A percentile compares a stretch with the other conserved stretches of the same genome.
Conservation (phyloP, 2,888 invertebrate genomes). For the Sipunculus nudus region DNA sequence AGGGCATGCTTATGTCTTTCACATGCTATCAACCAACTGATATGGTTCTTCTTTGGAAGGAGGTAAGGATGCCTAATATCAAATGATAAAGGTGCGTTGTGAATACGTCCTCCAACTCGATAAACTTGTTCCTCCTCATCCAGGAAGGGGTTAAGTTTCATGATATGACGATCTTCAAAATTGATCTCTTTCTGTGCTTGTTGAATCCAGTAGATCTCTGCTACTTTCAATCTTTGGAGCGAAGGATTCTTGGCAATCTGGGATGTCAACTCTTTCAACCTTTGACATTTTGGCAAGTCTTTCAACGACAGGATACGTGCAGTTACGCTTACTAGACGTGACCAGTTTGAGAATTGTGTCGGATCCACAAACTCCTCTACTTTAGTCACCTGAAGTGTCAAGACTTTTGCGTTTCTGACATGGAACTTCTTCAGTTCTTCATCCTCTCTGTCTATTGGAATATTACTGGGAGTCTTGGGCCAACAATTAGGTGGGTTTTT, state of each 20-base stretch:
- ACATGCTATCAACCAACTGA: neutral
- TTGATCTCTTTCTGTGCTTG: constrained; percentile 8
- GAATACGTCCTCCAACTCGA: constrained; percentile 1
- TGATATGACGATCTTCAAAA: neutral
- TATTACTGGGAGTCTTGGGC: neutral
- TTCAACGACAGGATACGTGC: constrained; percentile 1
- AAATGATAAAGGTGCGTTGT: neutral
- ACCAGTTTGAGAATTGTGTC: constrained; percentile 4
- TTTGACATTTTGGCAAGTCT: constrained; percentile 4
- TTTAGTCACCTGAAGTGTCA: neutral
- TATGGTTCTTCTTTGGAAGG: constrained; percentile 2
- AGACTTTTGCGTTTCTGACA: constrained; percentile 4
- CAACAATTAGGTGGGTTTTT: neutral
- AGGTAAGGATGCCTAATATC: constrained; percentile 11
- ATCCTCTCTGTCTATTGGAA: constrained; percentile 1
- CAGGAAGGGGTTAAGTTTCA: constrained; percentile 9
- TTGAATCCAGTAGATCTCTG: constrained; percentile 1
- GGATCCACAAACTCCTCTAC: neutral
- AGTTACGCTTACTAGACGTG: constrained; percentile 2
- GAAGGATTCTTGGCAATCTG: neutral
- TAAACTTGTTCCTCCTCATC: constrained; percentile 11
- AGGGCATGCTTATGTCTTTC: constrained; percentile 2
- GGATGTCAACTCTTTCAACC: neutral
- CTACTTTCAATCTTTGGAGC: neutral
- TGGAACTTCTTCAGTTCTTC: constrained; percentile 10